These are phyloP conservation scores for Vultur gryphus DNA, from an alignment of 2,797 vertebrate species.

Conservation along the genomic window DNA sequence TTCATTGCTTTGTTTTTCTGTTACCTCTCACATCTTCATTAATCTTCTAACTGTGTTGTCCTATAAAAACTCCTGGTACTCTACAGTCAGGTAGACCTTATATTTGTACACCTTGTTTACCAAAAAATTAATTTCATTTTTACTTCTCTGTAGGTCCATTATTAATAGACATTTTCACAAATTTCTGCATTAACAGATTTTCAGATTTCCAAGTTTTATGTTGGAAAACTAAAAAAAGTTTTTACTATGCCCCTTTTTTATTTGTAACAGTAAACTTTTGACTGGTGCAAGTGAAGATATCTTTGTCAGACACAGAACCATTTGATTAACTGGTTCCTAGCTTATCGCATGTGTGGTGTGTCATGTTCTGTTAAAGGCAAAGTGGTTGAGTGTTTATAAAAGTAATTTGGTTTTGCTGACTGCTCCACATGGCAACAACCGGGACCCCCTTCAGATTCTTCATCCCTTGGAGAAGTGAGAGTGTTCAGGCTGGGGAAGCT, in stretches of 20 bases:
- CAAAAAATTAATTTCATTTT: rapidly evolving
- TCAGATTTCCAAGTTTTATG: neutral
- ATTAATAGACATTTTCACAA: neutral
- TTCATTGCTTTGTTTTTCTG: neutral
- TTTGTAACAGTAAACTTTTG: neutral
- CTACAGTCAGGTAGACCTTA: neutral
- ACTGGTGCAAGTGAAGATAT: neutral
- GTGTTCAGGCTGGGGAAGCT: neutral
- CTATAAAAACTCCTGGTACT: neutral
- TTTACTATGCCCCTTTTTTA: neutral
- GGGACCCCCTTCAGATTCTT: neutral
- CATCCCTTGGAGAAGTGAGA: neutral
- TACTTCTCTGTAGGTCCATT: neutral
- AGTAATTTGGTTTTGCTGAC: neutral
- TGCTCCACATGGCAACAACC: neutral
- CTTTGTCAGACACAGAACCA: neutral
- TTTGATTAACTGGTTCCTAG: neutral
- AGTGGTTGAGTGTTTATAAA: neutral
- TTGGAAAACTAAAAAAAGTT: neutral
- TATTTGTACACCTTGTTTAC: neutral
- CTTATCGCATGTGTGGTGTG: rapidly evolving
- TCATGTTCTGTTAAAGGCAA: neutral
- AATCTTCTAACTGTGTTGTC: neutral
- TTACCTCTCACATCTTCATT: neutral
- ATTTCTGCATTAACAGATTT: neutral